Conservation (phyloP, 2,113 vertebrate genomes). For the Vidua chalybeata region DNA sequence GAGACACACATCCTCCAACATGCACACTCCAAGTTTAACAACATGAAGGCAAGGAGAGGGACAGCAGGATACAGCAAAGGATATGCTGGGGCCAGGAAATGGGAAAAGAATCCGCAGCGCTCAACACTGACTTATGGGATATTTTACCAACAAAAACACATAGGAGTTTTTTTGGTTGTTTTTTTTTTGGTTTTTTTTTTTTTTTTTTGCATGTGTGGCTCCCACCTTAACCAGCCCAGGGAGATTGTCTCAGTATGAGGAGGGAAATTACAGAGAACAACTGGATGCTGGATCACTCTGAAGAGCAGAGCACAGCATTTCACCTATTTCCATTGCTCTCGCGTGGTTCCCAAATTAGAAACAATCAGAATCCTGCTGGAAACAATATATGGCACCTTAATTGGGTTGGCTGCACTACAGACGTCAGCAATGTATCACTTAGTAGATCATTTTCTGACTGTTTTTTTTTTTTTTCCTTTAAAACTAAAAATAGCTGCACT, state of each 20-base stretch:
- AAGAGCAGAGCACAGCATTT: not conserved
- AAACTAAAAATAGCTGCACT: conserved; percentile 45
- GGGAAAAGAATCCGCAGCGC: not conserved
- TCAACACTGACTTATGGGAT: not conserved
- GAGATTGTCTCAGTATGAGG: not conserved
- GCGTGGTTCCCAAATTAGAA: conserved; percentile 55
- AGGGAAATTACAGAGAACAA: not conserved
- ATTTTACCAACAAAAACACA: not conserved
- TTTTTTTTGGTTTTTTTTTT: not conserved
- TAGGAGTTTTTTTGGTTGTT: not conserved
- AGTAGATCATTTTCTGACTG: conserved; percentile 19
- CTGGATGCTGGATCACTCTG: not conserved
- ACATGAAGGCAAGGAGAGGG: not conserved
- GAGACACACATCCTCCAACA: not conserved
- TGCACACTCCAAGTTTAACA: not conserved
- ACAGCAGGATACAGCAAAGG: not conserved
- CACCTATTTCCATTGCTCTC: conserved; percentile 30
- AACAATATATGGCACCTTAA: conserved; percentile 56
- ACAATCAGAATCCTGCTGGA: conserved; percentile 44
- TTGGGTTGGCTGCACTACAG: conserved; percentile 43
- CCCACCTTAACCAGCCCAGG: not conserved
- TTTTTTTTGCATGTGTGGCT: not conserved
- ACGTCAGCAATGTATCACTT: conserved; percentile 36
- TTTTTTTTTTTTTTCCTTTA: not conserved
- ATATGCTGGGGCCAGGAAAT: not conserved